Evolutionary conservation across 2,113 vertebrate species (phyloP), one percentile per base, ranked within the genome.

Genomic region (Brachypteracias leptosomus): DNA sequence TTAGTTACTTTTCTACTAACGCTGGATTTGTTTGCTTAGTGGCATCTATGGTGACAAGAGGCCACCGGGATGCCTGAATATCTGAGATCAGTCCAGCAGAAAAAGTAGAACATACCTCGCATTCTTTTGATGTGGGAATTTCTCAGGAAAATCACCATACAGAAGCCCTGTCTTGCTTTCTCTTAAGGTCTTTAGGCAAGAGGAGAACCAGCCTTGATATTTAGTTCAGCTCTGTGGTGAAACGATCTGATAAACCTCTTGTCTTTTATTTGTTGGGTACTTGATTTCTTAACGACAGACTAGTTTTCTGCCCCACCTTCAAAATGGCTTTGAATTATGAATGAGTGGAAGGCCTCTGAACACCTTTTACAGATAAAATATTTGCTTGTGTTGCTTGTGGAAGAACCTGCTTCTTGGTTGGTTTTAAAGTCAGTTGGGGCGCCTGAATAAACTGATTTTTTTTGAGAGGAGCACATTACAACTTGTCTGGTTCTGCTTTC

Each of bases 401-500:
- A 81, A 88, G 92, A 94, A 87, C 93, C 86, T 91, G 93, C 91
- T 95, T 44, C 58, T 93, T 80, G 25, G 3, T 81, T 93, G 80
- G 29, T 75, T 95, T 85, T 85, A 61, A 93, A 58, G 47, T 74
- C 26, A 24, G 13, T 71, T 75, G 74, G 31, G 83, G 47, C 10
- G 33, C 94, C 96, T 92, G 77, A 85, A 86, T 94, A 90, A 94
- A 88, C 75, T 79, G 46, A 91, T 65, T 47, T 71, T 88, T n/a
- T 91, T 59, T 87, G 15, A 85, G 28, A 84, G 57, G 65, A 95
- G 77, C 76, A 29, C 24, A 80, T 84, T 97, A 80, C 86, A 93
- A 75, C 96, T 97, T 97, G 94, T 96, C 81, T 95, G 72, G 90
- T 74, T 97, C 82, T 91, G 70, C 81, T 90, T 92, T 88, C 54